Evolutionary conservation across 2,113 vertebrate genomes (phyloP), one percentile per base, ranked within the genome.

Genomic region (Planiliza haematocheilus): DNA sequence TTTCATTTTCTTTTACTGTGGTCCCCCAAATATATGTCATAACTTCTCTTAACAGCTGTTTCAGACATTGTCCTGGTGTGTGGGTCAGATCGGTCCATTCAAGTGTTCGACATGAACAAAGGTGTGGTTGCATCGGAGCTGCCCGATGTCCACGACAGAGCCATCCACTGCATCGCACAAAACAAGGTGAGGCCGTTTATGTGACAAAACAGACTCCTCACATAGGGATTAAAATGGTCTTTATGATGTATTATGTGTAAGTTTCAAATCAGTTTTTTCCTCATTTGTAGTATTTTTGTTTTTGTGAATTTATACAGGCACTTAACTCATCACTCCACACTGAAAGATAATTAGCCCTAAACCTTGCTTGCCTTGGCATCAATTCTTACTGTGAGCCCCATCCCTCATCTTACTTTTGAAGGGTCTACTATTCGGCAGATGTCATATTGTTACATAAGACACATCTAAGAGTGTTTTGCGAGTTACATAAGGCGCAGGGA

Each of bases 71-170:
- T 97, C 7, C 89, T 98, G 63, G 67, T 90, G 18, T 94, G 94
- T 61, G 93, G 94, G 34, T 91, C 93, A 12, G 93, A 96, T 87
- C 84, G 91, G 65, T 87, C 95, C 0, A 16, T 98, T 82, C 95
- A 96, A 78, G 84, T 96, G 13, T 95, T 97, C 78, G 95, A 98
- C 86, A 94, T 97, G 88, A 97, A 96, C 58, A 90, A 70, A 10
- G 94, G 92, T 45, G 46, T 79, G 50, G 93, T 95, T 8, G 76
- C 83, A 4, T 92, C 95, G 2, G 37, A 90, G 64, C 83, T 96
- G 53, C 84, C 82, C 0, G 94, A 96, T 73, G 92, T 82, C 89
- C 97, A 97, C 77, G 83, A 89, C 12, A 91, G 92, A 93, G 86
- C 95, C 4, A 49, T 93, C 69, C 94, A 97, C 84, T 95, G 95